phyloP scores from a whole-genome alignment of 1,140 invertebrate genomes.

The Phymorhynchus buccinoides region DNA sequence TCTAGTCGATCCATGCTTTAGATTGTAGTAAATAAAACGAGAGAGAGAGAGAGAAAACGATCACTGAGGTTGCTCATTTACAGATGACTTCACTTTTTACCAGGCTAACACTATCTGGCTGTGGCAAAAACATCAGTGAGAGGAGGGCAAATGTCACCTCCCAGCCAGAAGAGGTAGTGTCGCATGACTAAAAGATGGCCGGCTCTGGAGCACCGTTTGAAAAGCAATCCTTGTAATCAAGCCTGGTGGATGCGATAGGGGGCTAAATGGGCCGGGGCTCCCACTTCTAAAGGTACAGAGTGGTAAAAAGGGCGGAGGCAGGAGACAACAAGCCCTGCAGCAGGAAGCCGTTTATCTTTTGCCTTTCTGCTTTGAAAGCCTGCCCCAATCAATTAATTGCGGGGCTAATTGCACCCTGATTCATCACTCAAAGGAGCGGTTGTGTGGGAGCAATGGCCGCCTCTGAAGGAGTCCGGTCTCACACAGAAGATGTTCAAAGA shows the following conservation, averaged over 20 bases:
- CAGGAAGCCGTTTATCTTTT: slow-evolving; percentile 26
- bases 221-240: slow-evolving; percentile 34
- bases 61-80: too few species aligned
- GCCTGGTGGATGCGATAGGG: slow-evolving; percentile 10
- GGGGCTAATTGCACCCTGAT: slow-evolving; percentile 36
- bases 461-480: background rate
- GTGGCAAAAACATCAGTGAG: too few species aligned
- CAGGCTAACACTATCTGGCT: too few species aligned
- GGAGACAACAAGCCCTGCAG: background rate
- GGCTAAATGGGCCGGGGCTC: background rate
- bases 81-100: too few species aligned
- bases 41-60: too few species aligned
- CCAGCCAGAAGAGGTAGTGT: slow-evolving; percentile 26
- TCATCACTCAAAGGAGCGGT: slow-evolving; percentile 17
- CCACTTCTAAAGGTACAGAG: slow-evolving; percentile 7
- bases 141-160: background rate
- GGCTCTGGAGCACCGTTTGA: slow-evolving; percentile 23
- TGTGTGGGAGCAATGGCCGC: background rate
- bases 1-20: too few species aligned
- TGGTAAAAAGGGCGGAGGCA: background rate
- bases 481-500: background rate
- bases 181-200: slow-evolving; percentile 31
- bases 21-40: too few species aligned
- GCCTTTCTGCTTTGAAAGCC: slow-evolving; percentile 15
- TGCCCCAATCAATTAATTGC: slow-evolving; percentile 39